Evolutionary conservation across 2,888 invertebrate genomes (phyloP).

Genomic region (Cheilosia vulpina): DNA sequence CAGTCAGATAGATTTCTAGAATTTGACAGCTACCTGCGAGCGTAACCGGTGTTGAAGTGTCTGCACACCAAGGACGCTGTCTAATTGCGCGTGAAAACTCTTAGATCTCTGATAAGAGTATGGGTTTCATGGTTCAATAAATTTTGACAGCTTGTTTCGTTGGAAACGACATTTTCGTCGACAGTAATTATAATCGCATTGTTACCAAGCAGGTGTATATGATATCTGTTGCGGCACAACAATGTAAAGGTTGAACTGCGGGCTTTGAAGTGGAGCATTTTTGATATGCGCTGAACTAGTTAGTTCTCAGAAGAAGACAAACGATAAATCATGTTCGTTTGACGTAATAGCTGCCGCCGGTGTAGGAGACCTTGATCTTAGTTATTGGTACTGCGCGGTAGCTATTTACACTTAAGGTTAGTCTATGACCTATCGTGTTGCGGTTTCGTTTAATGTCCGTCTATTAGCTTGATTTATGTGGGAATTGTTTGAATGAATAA

Average conservation of each 20-base stretch:
- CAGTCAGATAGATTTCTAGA: constrained; percentile 8
- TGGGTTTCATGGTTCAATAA: constrained; percentile 26
- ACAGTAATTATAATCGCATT: constrained; percentile 34
- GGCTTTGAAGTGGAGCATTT: constrained; percentile 15
- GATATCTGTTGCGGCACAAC: not conserved
- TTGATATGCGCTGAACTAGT: constrained; percentile 4
- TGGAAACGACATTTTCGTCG: constrained; percentile 23
- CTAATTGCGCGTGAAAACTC: constrained; percentile 13
- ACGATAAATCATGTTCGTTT: constrained; percentile 57
- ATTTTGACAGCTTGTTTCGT: constrained; percentile 36
- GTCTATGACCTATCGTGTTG: constrained; percentile 7
- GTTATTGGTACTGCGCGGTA: constrained; percentile 26
- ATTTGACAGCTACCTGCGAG: constrained; percentile 18
- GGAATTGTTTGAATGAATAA: constrained; percentile 26
- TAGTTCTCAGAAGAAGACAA: constrained; percentile 40
- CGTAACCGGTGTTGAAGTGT: constrained; percentile 5
- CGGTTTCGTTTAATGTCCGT: not conserved
- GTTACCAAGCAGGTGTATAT: constrained; percentile 12
- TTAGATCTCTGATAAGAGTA: constrained; percentile 26
- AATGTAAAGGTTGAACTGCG: constrained; percentile 21
- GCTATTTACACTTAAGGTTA: constrained; percentile 45
- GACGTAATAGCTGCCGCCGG: constrained; percentile 37
- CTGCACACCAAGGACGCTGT: constrained; percentile 18
- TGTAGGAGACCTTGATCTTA: constrained; percentile 50
- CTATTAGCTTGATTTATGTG: constrained; percentile 25